Percentiles rank a stretch among this genome's conserved stretches.
Evolutionary conservation across 2,888 invertebrate species (phyloP).

Genomic region (Hyposoter dolosus): DNA sequence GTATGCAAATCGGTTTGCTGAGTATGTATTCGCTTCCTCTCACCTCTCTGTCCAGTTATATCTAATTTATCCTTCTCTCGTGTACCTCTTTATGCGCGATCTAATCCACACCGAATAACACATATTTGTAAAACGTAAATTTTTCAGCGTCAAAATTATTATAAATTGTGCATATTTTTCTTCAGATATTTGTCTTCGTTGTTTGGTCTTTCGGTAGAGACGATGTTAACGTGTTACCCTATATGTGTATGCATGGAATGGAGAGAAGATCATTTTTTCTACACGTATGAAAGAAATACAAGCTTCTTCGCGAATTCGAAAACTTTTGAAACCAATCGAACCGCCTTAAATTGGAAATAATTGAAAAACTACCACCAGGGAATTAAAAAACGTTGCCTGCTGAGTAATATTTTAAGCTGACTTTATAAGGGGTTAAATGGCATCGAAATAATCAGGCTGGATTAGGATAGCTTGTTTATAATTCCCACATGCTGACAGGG

Average conservation of each 20-base stretch:
- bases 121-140: not conserved
- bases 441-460: not conserved
- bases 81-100: not conserved
- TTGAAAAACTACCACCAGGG: not conserved
- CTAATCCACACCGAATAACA: not conserved
- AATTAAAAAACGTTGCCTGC: not conserved
- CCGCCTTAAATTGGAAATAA: not conserved
- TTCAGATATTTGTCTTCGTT: no score
- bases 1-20: constrained; percentile 66
- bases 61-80: constrained; percentile 20
- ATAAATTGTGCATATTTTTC: no score
- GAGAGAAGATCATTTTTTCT: no score
- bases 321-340: no score
- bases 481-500: not conserved
- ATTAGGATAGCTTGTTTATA: not conserved
- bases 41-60: constrained; percentile 11
- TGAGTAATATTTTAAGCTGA: not conserved
- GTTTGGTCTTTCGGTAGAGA: no score
- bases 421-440: not conserved
- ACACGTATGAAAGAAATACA: no score
- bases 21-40: constrained; percentile 29
- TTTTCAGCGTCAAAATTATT: no score
- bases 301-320: no score
- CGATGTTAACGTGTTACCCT: no score
- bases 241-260: no score